Evolutionary conservation across 1,140 invertebrate genomes (phyloP).

Genomic region (Micrasema minimum): DNA sequence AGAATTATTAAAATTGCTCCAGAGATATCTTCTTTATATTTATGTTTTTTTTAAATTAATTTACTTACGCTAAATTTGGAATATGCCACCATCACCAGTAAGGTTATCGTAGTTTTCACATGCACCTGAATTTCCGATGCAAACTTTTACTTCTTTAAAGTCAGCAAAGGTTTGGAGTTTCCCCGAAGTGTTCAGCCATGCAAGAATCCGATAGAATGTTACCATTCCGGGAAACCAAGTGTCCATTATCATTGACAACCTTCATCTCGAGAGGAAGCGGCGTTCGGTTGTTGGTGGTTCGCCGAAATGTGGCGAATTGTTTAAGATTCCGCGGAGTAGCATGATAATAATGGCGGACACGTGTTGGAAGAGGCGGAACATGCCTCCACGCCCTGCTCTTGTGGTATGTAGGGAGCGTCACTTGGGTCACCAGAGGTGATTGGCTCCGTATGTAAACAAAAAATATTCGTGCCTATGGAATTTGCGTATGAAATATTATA

Average conservation of each 20-base stretch:
- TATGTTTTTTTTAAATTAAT: no score
- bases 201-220: conserved; percentile 3
- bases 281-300: conserved; percentile 16
- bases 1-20: no score
- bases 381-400: conserved; percentile 30
- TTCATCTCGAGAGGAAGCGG: conserved; percentile 25
- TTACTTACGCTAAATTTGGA: no score
- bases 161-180: not conserved
- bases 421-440: conserved; percentile 36
- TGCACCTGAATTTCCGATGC: no score
- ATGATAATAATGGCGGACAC: not conserved
- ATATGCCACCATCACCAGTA: no score
- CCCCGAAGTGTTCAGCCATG: not conserved
- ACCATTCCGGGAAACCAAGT: conserved; percentile 6
- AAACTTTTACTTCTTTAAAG: no score
- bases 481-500: no score
- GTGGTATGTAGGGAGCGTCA: conserved; percentile 22
- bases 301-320: conserved; percentile 17
- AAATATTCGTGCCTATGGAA: not conserved
- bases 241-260: conserved; percentile 36
- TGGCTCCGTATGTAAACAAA: conserved; percentile 18
- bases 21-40: no score
- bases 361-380: conserved; percentile 1
- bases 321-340: conserved; percentile 14
- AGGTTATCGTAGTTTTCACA: no score